Conservation (phyloP, 2,113 vertebrate genomes). For the Chunga burmeisteri region DNA sequence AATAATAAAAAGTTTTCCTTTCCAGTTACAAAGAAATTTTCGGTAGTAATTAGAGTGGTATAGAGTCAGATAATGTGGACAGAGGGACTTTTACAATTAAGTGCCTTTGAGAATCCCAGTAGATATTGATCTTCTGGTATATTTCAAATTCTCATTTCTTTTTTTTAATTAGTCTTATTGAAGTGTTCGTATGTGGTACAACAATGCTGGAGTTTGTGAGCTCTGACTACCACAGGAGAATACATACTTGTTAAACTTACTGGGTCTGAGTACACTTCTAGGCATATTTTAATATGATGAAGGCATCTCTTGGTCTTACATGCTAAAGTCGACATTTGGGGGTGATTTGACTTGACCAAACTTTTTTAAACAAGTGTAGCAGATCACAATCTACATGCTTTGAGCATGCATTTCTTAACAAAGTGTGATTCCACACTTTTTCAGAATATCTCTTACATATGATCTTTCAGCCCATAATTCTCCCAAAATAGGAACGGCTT, state of each 20-base stretch:
- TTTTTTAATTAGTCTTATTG: neutral
- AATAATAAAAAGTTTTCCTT: neutral
- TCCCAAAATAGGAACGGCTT: neutral
- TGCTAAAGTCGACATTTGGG: neutral
- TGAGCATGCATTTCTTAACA: neutral
- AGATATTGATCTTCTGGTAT: neutral
- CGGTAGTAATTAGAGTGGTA: neutral
- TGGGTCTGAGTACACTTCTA: neutral
- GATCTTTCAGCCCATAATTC: neutral
- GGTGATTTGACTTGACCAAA: neutral
- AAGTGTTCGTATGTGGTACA: neutral
- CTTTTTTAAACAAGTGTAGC: neutral
- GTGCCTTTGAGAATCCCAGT: neutral
- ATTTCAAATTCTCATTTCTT: neutral
- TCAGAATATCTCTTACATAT: neutral
- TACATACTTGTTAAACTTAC: neutral
- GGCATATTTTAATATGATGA: neutral
- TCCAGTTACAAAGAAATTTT: neutral
- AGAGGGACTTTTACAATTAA: neutral
- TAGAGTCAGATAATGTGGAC: neutral
- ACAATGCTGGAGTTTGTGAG: neutral
- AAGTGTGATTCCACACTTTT: neutral
- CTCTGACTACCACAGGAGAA: neutral
- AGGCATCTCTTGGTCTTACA: neutral
- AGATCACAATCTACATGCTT: neutral